A percentile compares a stretch with the other conserved stretches of the same genome.
Conservation (phyloP, 2,797 vertebrate species). For the Numenius phaeopus region DNA sequence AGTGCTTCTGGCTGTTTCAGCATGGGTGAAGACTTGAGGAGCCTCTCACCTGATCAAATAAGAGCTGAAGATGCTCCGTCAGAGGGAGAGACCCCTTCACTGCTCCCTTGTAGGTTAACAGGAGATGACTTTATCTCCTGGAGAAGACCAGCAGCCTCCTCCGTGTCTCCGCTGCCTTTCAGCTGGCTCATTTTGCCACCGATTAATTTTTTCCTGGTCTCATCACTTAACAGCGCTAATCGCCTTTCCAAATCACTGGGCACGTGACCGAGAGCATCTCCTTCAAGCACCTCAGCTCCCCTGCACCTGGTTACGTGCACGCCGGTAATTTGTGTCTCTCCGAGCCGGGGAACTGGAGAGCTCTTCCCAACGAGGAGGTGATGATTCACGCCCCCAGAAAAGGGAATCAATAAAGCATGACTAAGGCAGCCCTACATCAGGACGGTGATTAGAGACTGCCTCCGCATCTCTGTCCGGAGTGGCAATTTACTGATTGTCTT, state of each 20-base stretch:
- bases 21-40: not conserved
- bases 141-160: not conserved
- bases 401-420: constrained; percentile 61
- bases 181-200: not conserved
- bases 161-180: not conserved
- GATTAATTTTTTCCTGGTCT: not conserved
- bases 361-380: constrained; percentile 43
- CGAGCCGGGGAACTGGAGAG: constrained; percentile 23
- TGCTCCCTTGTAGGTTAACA: not conserved
- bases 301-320: not conserved
- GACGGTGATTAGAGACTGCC: constrained; percentile 26
- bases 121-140: not conserved
- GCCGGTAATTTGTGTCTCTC: constrained; percentile 7
- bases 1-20: not conserved
- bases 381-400: constrained; percentile 50
- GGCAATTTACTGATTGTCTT: constrained; percentile 47
- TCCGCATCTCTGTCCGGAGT: constrained; percentile 24
- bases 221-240: not conserved
- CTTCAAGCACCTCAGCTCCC: not conserved
- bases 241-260: not conserved
- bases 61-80: accelerated
- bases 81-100: not conserved
- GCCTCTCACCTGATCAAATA: not conserved
- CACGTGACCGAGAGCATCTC: not conserved
- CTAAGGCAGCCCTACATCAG: constrained; percentile 42